Evolutionary conservation across 2,888 invertebrate species (phyloP), one percentile per base, ranked within the genome.

Genomic region (Amaurobius ferox): DNA sequence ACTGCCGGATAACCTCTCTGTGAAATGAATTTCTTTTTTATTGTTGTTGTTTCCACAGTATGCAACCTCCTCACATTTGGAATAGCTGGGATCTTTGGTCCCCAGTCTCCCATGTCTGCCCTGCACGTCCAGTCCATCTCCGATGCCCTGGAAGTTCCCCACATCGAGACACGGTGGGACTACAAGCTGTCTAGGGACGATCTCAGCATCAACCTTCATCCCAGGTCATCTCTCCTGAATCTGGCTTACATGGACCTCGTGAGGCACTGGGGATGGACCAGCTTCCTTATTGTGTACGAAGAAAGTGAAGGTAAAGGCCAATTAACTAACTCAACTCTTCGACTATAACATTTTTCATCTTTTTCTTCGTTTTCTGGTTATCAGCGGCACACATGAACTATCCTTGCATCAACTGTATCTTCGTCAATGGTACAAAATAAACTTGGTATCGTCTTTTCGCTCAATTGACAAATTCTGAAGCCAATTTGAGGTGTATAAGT

Each of bases 251-350:
- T 94, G 72, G 94, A 95, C 90, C 92, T 97, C 77, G 94, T 97
- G 5, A 94, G 95, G 90, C 92, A 92, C 79, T 95, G 95, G 93
- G 94, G 94, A 62, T 98, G 98, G 98, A 94, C 94, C 86, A 93
- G 94, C 40, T 97, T 97, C 90, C 96, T 96, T 16, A 94, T 98
- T 88, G 93, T 98, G 86, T 98, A 97, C 91, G 96, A 98, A 91
- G 94, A 94, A 86, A 94, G 97, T 92, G 98, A 98, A 91, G 94
- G 92, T 91, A 89, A 89, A 90, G n/a, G n/a, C n/a, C n/a, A n/a
- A n/a, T n/a, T n/a, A n/a, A n/a, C n/a, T n/a, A n/a, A n/a, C n/a
- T n/a, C n/a, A n/a, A n/a, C n/a, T n/a, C n/a, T n/a, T n/a, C n/a
- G n/a, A n/a, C n/a, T n/a, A n/a, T n/a, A n/a, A n/a, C n/a, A n/a